Conservation (phyloP, 2,113 vertebrate species). For the Lampris incognitus region DNA sequence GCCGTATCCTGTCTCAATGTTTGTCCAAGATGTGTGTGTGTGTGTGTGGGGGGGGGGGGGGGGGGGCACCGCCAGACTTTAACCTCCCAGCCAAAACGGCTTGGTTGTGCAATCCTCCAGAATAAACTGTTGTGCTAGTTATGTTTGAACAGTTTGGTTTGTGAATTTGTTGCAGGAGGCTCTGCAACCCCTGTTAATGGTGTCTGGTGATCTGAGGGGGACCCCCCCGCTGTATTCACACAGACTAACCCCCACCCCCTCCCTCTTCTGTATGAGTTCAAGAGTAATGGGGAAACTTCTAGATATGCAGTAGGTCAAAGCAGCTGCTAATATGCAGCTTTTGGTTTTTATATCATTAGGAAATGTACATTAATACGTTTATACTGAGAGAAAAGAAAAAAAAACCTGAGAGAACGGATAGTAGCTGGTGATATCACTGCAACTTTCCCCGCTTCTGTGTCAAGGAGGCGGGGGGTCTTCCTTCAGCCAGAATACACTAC, state of each 20-base stretch:
- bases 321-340: background rate
- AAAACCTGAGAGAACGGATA: background rate
- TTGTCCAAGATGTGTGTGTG: slow-evolving; percentile 18
- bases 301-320: background rate
- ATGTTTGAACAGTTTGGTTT: slow-evolving; percentile 51
- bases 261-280: too few species aligned
- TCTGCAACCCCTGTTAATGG: too few species aligned
- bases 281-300: too few species aligned
- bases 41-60: too few species aligned
- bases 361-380: background rate
- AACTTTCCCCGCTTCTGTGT: background rate
- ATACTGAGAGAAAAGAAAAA: background rate
- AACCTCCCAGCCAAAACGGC: background rate
- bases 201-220: background rate
- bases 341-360: background rate
- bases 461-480: background rate
- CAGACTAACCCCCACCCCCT: background rate
- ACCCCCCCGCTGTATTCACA: too few species aligned
- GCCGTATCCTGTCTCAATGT: slow-evolving; percentile 9
- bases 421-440: background rate
- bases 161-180: background rate
- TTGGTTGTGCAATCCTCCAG: background rate
- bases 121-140: slow-evolving; percentile 26
- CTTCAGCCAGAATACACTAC: background rate
- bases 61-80: slow-evolving; percentile 28